Evolutionary conservation across 2,113 vertebrate genomes (phyloP).

Genomic region (Tragelaphus imberbis): DNA sequence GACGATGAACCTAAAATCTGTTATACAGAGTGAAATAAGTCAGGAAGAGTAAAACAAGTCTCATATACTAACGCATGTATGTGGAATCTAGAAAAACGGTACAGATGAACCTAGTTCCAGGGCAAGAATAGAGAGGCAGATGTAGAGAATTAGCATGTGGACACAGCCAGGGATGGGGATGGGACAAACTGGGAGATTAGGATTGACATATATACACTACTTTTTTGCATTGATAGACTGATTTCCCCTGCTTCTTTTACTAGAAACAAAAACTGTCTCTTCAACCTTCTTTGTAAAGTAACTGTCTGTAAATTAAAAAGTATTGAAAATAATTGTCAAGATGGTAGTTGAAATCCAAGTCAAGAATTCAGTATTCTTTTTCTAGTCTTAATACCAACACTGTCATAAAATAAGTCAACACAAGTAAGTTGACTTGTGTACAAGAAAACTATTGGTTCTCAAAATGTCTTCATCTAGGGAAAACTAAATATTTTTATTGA

Average conservation of each 20-base stretch:
- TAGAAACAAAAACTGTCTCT: not conserved
- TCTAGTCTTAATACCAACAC: not conserved
- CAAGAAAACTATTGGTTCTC: not conserved
- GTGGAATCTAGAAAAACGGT: not conserved
- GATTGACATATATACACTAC: not conserved
- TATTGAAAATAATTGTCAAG: not conserved
- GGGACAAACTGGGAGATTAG: not conserved
- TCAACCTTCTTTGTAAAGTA: not conserved
- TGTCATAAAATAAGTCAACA: not conserved
- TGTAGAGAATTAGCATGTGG: rapidly evolving
- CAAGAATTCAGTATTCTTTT: not conserved
- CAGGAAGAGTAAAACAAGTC: not conserved
- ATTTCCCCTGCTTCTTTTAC: not conserved
- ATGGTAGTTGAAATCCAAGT: not conserved
- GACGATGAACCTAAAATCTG: not conserved
- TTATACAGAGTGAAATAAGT: not conserved
- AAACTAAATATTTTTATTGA: not conserved
- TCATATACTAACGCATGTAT: not conserved
- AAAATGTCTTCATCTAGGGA: not conserved
- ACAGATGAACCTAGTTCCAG: not conserved
- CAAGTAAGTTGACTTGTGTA: not conserved
- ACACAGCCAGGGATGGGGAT: not conserved
- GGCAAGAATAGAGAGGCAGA: not conserved
- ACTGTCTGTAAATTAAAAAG: not conserved
- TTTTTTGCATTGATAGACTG: not conserved